phyloP scores from a whole-genome alignment of 2,888 invertebrate genomes.

The Drosophila kokeensis region DNA sequence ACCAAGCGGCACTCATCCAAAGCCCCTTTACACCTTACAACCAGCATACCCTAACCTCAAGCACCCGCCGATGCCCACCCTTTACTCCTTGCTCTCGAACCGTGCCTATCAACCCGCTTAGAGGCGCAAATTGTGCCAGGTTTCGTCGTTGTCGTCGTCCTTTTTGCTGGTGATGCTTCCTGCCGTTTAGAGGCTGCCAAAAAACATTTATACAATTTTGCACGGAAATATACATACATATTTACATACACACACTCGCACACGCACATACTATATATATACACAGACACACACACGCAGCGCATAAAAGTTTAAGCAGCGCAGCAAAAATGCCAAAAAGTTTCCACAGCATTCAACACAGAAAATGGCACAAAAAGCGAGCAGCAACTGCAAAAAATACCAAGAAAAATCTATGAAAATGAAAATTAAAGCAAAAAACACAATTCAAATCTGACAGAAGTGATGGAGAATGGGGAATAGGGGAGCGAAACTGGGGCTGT shows the following conservation, averaged over 20 bases:
- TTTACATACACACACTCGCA: conserved; percentile 19
- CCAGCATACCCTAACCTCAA: conserved; percentile 16
- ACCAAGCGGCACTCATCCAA: conserved; percentile 24
- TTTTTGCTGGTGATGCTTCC: conserved; percentile 77
- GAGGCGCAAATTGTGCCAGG: conserved; percentile 75
- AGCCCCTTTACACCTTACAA: conserved; percentile 1
- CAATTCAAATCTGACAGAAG: conserved; percentile 55
- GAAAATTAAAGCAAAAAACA: conserved; percentile 75
- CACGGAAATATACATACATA: conserved; percentile 72
- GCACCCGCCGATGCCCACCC: neutral
- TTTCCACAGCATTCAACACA: conserved; percentile 74
- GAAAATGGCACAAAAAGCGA: conserved; percentile 65
- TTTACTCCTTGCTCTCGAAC: conserved; percentile 9
- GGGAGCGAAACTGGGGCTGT: neutral
- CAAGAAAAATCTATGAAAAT: conserved; percentile 78
- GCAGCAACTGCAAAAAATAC: conserved; percentile 37
- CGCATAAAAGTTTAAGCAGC: conserved; percentile 80
- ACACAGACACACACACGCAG: conserved; percentile 34
- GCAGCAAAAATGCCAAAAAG: conserved; percentile 81
- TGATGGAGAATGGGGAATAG: neutral
- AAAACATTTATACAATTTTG: conserved; percentile 81
- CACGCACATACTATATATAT: conserved; percentile 45
- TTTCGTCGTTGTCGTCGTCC: conserved; percentile 50
- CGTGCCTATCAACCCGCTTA: conserved; percentile 21
- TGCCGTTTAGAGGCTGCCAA: conserved; percentile 81